phyloP scores from a whole-genome alignment of 2,888 invertebrate genomes.

The Agrotis segetum region DNA sequence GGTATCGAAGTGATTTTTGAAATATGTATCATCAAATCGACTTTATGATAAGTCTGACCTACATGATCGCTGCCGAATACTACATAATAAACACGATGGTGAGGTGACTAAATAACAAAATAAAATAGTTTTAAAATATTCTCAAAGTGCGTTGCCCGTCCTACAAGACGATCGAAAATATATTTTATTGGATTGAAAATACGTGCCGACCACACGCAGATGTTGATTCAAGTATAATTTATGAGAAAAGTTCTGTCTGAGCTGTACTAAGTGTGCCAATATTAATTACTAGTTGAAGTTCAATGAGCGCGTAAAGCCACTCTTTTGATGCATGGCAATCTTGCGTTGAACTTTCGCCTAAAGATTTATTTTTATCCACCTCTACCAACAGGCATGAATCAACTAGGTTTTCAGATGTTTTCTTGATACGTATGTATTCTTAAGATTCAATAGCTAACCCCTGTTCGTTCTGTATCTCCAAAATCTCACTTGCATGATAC shows the following conservation, averaged over 20 bases:
- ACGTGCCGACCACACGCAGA: slow-evolving; percentile 44
- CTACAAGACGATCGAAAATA: slow-evolving; percentile 28
- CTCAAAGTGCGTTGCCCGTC: slow-evolving; percentile 49
- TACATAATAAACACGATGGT: not conserved
- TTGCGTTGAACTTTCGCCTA: slow-evolving; percentile 7
- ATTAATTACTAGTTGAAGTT: slow-evolving; percentile 41
- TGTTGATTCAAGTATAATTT: slow-evolving; percentile 49
- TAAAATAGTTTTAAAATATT: slow-evolving; percentile 17
- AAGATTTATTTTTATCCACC: not conserved
- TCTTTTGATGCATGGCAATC: slow-evolving; percentile 7
- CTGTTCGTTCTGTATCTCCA: not conserved
- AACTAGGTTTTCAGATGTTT: not conserved
- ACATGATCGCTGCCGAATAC: slow-evolving; percentile 6
- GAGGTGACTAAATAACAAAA: slow-evolving; percentile 8
- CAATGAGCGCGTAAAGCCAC: slow-evolving; percentile 40
- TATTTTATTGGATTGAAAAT: slow-evolving; percentile 54
- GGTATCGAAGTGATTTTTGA: slow-evolving; percentile 6
- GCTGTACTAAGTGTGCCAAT: slow-evolving; percentile 36
- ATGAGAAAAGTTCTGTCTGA: slow-evolving; percentile 36
- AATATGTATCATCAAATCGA: slow-evolving; percentile 22
- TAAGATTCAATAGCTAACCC: not conserved
- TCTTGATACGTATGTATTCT: not conserved
- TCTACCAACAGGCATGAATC: not conserved
- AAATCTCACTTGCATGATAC: not conserved
- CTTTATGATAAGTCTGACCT: slow-evolving; percentile 29